phyloP scores from a whole-genome alignment of 2,888 invertebrate species.

The Spisula subtruncata region DNA sequence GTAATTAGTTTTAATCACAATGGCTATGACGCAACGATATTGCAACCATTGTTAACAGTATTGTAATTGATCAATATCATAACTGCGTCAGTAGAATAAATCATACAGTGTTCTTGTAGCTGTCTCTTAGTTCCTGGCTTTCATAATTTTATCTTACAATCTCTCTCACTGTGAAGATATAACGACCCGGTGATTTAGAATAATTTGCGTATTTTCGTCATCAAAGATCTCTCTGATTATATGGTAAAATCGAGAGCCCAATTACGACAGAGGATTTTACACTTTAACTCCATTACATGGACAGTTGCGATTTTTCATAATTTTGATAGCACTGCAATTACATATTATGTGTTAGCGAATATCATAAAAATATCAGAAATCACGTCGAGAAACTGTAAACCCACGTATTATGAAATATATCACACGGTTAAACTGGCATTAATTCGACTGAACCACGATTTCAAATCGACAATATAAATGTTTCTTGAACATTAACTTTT shows the following conservation, averaged over 20 bases:
- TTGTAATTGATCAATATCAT: slow-evolving; percentile 59
- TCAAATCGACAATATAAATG: slow-evolving; percentile 4
- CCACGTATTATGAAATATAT: slow-evolving; percentile 7
- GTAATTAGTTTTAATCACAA: slow-evolving; percentile 44
- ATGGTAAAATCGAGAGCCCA: slow-evolving; percentile 34
- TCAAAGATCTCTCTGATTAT: slow-evolving; percentile 54
- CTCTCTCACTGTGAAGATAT: slow-evolving; percentile 50
- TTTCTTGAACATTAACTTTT: background rate
- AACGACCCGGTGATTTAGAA: slow-evolving; percentile 67
- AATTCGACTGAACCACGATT: slow-evolving; percentile 11
- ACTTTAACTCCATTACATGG: slow-evolving; percentile 61
- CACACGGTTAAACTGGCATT: background rate
- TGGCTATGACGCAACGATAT: slow-evolving; percentile 52
- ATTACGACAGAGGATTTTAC: slow-evolving; percentile 52
- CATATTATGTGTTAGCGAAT: slow-evolving; percentile 13
- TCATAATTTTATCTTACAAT: slow-evolving; percentile 68
- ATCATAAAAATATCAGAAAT: slow-evolving; percentile 44
- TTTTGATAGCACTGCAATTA: slow-evolving; percentile 50
- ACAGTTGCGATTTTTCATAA: slow-evolving; percentile 64
- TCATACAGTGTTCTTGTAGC: slow-evolving; percentile 61
- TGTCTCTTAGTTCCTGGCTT: slow-evolving; percentile 54
- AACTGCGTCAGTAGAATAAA: slow-evolving; percentile 65
- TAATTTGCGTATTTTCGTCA: slow-evolving; percentile 66
- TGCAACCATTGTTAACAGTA: slow-evolving; percentile 41
- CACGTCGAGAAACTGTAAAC: slow-evolving; percentile 10